Base-by-base conservation (phyloP, 2,888 invertebrate species). In the Microchrysa polita region DNA sequence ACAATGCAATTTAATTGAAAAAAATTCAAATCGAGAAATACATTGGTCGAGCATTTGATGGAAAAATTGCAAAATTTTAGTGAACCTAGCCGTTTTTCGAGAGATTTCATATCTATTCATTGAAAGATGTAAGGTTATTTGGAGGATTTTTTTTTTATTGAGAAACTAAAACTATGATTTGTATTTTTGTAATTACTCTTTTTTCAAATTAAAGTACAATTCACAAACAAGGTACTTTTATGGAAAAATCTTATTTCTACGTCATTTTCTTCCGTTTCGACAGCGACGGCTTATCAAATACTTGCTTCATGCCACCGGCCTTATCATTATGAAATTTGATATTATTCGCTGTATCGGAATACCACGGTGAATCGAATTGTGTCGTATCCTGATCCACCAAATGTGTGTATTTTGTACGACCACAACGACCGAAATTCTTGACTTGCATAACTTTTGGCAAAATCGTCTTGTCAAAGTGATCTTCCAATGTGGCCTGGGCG, bases 371-470 rank as follows among this genome's bases (percentile, higher is more conserved):
- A 82, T 98, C 97, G 80, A 97, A 97, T 81, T 95, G 94, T 0
- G 99, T 99, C 0, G 98, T 99, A 82, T 99, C 99, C 84, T 99
- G 99, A 85, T 98, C 98, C 0, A 99, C 98, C 81, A 99, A 87
- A 86, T 99, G 99, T 0, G 99, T 99, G 86, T 99, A 99, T 82
- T 99, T 99, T 0, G 99, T 98, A 71, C 99, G 90, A 5, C 98
- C 98, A 67, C 98, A 98, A 1, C 98, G 92, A 12, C 99, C 99
- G 85, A 99, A 99, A 87, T 99, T 98, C 87, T 99, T 99, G 57
- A 99, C 99, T 90, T 98, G 98, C 98, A 99, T 99, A 79, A 99
- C 98, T 88, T 98, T 98, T 1, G 99, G 99, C 76, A 99, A 84
- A 78, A 98, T 94, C 34, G 98, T 97, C 86, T 99, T 99, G 83